Base-by-base conservation (phyloP, 2,113 vertebrate genomes). In the Gadus chalcogrammus region DNA sequence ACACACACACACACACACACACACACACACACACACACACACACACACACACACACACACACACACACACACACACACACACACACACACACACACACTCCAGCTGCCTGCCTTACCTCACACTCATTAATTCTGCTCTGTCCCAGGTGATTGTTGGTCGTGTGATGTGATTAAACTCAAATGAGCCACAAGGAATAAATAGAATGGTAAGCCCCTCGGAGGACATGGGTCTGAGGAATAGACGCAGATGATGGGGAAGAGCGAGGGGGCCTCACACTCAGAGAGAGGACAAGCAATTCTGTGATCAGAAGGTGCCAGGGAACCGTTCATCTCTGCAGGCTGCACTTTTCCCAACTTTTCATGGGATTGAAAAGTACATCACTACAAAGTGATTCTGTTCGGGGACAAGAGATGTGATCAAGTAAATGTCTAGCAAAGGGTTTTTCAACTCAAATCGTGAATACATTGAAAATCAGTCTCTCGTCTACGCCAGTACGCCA, bases 81-180 rank as follows among this genome's bases (percentile, higher is more conserved):
- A 24, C 4, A 35, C 2, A 59, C 31, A 35, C 31, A 35, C 31
- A 35, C 73, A 63, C 63, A 68, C 52, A 70, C 82, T 84, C 79
- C 81, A 79, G 85, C 86, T 82, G 82, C 72, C 67, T 24, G 73
- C 77, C 42, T 55, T 82, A 75, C 69, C 84, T 87, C 79, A 79
- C 83, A 82, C 75, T 67, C 84, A 82, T 87, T 84, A 82, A 89
- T 86, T 87, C 79, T 71, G 72, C 68, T 66, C 31, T 48, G 79
- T 78, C 79, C 75, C 79, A 80, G 73, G 79, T 79, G 78, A 72
- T 73, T 77, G 74, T 78, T 65, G 27, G 76, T 77, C 75, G 79
- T 72, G 73, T 76, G 35, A 79, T 84, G 81, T 86, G 85, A 86
- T 85, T 82, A 85, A 82, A 77, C 80, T 74, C 65, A 84, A 81